Base-by-base conservation (phyloP, 2,113 vertebrate species). In the Sebastes fasciatus region DNA sequence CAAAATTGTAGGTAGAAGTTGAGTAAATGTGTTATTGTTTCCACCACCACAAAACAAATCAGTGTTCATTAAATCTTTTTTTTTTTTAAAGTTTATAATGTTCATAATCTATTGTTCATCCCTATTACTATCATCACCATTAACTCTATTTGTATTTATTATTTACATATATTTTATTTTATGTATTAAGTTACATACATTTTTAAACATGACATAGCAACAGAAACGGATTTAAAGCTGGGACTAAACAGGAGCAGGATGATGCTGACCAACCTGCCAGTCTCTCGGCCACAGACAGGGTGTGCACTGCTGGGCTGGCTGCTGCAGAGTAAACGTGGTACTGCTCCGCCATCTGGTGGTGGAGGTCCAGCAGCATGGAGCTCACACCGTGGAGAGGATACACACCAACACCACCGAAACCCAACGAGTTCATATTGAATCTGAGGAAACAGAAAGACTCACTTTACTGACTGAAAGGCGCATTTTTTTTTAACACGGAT, bases 301-400 rank as follows among this genome's bases (percentile, higher is more conserved):
- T 90, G 69, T 94, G 94, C 43, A 80, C 77, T 0, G 93, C 19
- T 6, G 94, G 88, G 40, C 87, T 77, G 16, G 81, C 74, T 2
- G 81, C 74, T 2, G 91, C 67, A 0, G 92, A 81, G 51, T 83
- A 90, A 16, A 86, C 49, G 69, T 84, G 94, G 87, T 94, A 94
- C 83, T 91, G 94, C 45, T 92, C 88, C 72, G 93, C 91, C 94
- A 94, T 83, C 94, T 95, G 95, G 69, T 94, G 96, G 91, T 94
- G 94, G 4, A 94, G 82, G 66, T 94, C 94, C 48, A 90, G 89
- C 69, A 94, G 80, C 80, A 95, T 48, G 26, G 95, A 71, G 89
- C 80, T 90, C 1, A 92, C 70, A 4, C 85, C 82, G 69, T 90
- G 94, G 21, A 92, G 66, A 0, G 93, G 91, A 48, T 86, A 90